Base-by-base conservation (phyloP, 2,113 vertebrate species). In the Hyla sarda region DNA sequence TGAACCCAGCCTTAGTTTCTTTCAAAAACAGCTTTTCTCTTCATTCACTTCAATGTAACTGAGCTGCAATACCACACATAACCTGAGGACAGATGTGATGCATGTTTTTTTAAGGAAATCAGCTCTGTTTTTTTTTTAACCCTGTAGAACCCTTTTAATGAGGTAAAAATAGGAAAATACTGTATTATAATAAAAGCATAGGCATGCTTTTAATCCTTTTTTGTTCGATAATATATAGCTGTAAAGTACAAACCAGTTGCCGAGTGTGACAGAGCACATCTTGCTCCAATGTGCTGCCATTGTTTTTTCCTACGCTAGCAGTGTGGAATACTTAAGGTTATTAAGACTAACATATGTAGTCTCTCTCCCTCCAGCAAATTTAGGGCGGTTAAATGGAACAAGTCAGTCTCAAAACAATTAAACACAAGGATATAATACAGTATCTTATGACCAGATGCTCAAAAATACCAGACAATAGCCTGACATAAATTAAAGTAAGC, bases 371-470 rank as follows among this genome's bases (percentile, higher is more conserved):
- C 41, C 65, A 82, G 81, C 80, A 54, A 28, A 32, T 34, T 48
- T 69, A 25, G 54, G 45, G 21, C 54, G 65, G 28, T 30, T 48
- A 28, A 32, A 82, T 85, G 58, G 28, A 78, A 48, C 41, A 85
- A 52, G 73, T 56, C 32, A 69, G 21, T 79, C 28, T 85, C 45
- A 69, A 19, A 79, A 67, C 47, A 56, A 52, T 71, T 34, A 65
- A 85, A 71, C 60, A 71, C 84, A 85, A 79, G 84, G 74, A 85
- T 79, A 78, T 78, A 85, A 85, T 85, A 41, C 16, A 78, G 79
- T 79, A 52, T 78, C 48, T 71, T 79, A 74, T 71, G 60, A 50
- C 52, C 76, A 76, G 30, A 85, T 65, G 74, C 56, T 77, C 14
- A 65, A 85, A 85, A 78, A 83, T 72, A 83, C 67, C 82, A 83